A percentile compares a stretch with the other conserved stretches of the same genome.
Evolutionary conservation across 2,797 vertebrate species (phyloP).

Genomic region (Catamblyrhynchus diadema): DNA sequence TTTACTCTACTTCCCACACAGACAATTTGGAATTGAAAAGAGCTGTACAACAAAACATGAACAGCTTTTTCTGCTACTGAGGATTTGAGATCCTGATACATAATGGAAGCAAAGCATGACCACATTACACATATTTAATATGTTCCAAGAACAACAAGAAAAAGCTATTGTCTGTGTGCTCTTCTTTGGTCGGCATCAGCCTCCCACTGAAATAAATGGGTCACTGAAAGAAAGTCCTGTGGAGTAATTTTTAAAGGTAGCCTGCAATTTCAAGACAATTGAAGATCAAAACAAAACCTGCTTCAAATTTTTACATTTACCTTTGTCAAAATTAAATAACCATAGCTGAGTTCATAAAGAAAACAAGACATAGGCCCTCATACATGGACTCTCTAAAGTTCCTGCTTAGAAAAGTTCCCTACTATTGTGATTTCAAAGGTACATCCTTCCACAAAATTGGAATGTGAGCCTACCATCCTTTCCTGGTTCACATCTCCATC

Average conservation of each 20-base stretch:
- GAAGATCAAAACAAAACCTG: background rate
- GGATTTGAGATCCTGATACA: background rate
- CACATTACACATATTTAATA: background rate
- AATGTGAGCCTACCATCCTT: background rate
- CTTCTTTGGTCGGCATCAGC: background rate
- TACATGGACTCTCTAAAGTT: background rate
- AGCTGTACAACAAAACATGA: background rate
- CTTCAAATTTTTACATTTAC: background rate
- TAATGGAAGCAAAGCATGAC: background rate
- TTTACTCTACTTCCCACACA: background rate
- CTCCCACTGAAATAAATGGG: background rate
- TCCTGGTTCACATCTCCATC: background rate
- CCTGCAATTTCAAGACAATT: constrained; percentile 6
- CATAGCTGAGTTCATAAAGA: background rate
- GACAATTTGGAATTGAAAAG: background rate
- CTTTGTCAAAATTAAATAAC: background rate
- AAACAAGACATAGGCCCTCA: background rate
- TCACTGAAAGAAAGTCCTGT: background rate
- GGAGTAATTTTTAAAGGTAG: background rate
- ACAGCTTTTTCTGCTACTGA: background rate
- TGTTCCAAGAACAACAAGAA: background rate
- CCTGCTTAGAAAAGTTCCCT: background rate
- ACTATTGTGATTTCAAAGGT: background rate
- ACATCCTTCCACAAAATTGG: background rate
- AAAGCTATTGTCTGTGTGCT: background rate